Evolutionary conservation across 2,888 invertebrate species (phyloP).

Genomic region (Cheilosia urbana): DNA sequence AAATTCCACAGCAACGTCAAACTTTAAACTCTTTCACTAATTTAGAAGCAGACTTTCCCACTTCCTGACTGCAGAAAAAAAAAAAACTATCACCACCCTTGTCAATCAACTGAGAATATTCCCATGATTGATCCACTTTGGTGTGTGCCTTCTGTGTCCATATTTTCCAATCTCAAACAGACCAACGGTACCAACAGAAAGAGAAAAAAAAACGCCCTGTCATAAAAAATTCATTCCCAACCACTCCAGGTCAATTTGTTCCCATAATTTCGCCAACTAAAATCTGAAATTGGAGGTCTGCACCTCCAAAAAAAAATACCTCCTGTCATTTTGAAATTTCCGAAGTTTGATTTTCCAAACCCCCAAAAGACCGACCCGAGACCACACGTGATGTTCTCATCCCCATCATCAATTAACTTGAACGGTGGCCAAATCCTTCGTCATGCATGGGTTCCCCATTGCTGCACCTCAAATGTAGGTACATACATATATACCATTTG

Average conservation of each 20-base stretch:
- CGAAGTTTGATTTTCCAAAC: slow-evolving; percentile 51
- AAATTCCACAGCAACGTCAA: too few species aligned
- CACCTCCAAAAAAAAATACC: background rate
- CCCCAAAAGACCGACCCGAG: slow-evolving; percentile 25
- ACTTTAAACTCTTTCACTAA: slow-evolving; percentile 17
- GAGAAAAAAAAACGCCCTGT: slow-evolving; percentile 15
- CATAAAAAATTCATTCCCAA: slow-evolving; percentile 71
- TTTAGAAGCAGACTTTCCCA: slow-evolving; percentile 54
- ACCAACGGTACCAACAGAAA: slow-evolving; percentile 16
- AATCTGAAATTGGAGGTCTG: slow-evolving; percentile 54
- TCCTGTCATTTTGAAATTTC: slow-evolving; percentile 37
- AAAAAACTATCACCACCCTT: slow-evolving; percentile 9
- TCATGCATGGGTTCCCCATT: slow-evolving; percentile 8
- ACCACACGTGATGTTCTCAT: slow-evolving; percentile 61
- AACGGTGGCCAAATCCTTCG: slow-evolving; percentile 34
- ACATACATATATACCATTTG: too few species aligned
- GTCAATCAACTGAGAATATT: slow-evolving; percentile 66
- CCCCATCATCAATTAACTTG: slow-evolving; percentile 70
- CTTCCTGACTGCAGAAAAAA: slow-evolving; percentile 9
- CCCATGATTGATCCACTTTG: slow-evolving; percentile 74
- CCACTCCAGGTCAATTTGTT: slow-evolving; percentile 72
- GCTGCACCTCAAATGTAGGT: background rate
- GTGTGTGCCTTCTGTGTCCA: slow-evolving; percentile 66
- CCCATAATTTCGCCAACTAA: slow-evolving; percentile 69
- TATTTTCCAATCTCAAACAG: slow-evolving; percentile 71